These are phyloP conservation scores for Cassiopea xamachana DNA, from an alignment of 30 jellyfish, hydroid and myxozoan species.

Conservation along the genomic window DNA sequence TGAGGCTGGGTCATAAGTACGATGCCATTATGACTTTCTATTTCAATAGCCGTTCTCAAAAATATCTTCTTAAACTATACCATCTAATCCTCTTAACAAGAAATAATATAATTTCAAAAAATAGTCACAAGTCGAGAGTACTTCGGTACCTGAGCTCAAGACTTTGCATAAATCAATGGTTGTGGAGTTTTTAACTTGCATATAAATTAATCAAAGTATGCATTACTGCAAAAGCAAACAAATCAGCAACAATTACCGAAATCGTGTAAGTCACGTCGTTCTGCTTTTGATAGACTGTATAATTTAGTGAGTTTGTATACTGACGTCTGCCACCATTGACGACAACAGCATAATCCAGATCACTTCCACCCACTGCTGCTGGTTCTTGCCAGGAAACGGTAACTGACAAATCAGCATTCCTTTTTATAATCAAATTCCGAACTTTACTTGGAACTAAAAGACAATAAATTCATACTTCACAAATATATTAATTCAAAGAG, in stretches of 20 bases:
- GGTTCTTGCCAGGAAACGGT: constrained; percentile 78
- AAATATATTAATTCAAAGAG: no score
- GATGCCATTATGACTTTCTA: no score
- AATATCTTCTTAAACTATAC: not conserved
- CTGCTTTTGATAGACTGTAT: constrained; percentile 43
- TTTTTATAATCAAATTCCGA: constrained; percentile 20
- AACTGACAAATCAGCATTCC: constrained; percentile 68
- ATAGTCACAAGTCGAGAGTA: no score
- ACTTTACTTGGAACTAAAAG: constrained; percentile 69
- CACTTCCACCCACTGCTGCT: constrained; percentile 51
- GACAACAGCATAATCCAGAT: constrained; percentile 32
- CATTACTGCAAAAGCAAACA: not conserved
- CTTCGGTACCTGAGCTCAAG: no score
- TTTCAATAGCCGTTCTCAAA: no score
- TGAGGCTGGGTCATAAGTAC: no score
- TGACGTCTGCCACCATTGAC: constrained; percentile 54
- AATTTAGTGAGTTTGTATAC: not conserved
- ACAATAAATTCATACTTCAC: not conserved
- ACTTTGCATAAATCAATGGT: not conserved
- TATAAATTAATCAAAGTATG: not conserved
- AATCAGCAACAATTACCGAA: constrained; percentile 39
- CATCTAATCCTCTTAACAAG: not conserved
- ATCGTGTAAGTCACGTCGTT: constrained; percentile 29
- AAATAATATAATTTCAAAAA: no score
- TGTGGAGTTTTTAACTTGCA: not conserved